Conservation (phyloP, 2,888 invertebrate genomes). For the Amphimallon solstitiale region DNA sequence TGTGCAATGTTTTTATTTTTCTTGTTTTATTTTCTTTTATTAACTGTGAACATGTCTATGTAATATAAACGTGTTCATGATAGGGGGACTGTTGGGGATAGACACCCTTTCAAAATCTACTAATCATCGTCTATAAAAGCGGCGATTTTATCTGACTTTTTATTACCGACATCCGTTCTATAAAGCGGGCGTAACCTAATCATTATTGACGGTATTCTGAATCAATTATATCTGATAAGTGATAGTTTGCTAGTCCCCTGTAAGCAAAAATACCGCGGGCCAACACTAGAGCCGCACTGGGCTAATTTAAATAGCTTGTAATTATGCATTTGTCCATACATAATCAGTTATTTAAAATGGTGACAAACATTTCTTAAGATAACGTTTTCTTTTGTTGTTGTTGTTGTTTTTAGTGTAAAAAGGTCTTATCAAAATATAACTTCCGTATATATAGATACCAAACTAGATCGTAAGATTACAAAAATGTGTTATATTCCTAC, state of each 20-base stretch:
- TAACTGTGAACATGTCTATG: not conserved
- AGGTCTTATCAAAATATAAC: too few species aligned
- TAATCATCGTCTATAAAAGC: slow-evolving; percentile 29
- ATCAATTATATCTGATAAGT: slow-evolving; percentile 54
- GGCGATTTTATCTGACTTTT: slow-evolving; percentile 28
- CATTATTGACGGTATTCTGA: slow-evolving; percentile 52
- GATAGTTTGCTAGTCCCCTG: slow-evolving; percentile 48
- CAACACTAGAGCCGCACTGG: slow-evolving; percentile 3
- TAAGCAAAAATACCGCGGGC: slow-evolving; percentile 16
- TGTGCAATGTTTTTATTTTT: slow-evolving; percentile 1
- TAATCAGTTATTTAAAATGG: too few species aligned
- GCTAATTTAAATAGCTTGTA: not conserved
- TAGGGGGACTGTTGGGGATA: slow-evolving; percentile 23
- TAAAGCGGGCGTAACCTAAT: slow-evolving; percentile 41
- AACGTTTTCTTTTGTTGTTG: too few species aligned
- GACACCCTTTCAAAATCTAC: slow-evolving; percentile 29
- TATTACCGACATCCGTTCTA: slow-evolving; percentile 30
- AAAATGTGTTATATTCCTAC: too few species aligned
- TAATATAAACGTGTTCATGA: slow-evolving; percentile 23
- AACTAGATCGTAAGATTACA: too few species aligned
- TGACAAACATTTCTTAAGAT: too few species aligned
- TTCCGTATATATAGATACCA: not conserved
- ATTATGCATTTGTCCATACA: too few species aligned
- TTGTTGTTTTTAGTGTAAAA: too few species aligned
- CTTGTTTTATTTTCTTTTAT: not conserved